Evolutionary conservation across 2,888 invertebrate species (phyloP).

Genomic region (Drosophila suboccidentalis): DNA sequence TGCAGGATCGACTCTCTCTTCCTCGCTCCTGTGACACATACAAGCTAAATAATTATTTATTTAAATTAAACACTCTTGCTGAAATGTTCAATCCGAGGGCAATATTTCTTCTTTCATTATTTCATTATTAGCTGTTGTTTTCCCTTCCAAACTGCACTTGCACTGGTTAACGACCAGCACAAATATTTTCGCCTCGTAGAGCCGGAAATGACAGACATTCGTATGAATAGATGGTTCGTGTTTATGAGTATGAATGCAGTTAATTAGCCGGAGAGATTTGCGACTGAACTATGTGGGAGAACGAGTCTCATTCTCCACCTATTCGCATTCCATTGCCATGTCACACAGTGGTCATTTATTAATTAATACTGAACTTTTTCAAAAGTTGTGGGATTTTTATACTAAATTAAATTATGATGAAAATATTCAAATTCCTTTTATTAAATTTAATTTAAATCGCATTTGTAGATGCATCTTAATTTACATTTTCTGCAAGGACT

Average conservation of each 20-base stretch:
- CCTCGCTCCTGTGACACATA: background rate
- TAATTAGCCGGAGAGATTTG: slow-evolving; percentile 50
- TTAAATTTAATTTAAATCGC: too few species aligned
- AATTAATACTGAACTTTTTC: too few species aligned
- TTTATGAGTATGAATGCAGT: slow-evolving; percentile 43
- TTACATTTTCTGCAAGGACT: too few species aligned
- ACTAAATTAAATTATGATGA: too few species aligned
- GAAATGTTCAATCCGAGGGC: slow-evolving; percentile 4
- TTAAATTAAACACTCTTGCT: slow-evolving; percentile 49
- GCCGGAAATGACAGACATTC: background rate
- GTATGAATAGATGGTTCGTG: slow-evolving; percentile 15
- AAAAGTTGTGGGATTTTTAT: too few species aligned
- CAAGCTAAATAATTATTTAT: slow-evolving; percentile 55
- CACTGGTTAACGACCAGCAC: slow-evolving; percentile 18
- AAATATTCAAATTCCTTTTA: too few species aligned
- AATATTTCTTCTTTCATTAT: slow-evolving; percentile 25
- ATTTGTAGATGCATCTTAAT: too few species aligned
- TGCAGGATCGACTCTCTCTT: slow-evolving; percentile 9
- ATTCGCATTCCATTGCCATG: slow-evolving; percentile 34
- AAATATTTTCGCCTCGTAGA: background rate
- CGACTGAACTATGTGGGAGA: background rate
- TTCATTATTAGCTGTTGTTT: slow-evolving; percentile 19
- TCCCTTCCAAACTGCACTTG: slow-evolving; percentile 24
- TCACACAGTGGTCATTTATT: background rate
- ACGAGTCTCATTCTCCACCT: background rate